Percentiles rank a stretch among this genome's conserved stretches.
Conservation (phyloP, 2,888 invertebrate species). For the Chloroclysta siterata region DNA sequence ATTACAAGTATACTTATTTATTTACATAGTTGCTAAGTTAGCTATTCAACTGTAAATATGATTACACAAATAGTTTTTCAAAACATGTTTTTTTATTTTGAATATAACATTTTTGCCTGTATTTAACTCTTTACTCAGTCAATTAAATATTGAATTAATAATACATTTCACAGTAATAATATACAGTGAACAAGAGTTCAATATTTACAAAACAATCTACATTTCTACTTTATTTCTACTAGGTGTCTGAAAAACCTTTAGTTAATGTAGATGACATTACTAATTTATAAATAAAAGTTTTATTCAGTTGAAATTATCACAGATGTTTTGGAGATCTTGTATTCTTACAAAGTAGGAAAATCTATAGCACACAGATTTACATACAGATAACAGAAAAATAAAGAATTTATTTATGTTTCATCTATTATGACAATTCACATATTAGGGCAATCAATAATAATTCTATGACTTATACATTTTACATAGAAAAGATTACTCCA, state of each 20-base stretch:
- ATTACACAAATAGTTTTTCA: slow-evolving; percentile 37
- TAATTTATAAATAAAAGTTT: slow-evolving; percentile 78
- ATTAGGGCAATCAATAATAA: slow-evolving; percentile 34
- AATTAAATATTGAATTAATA: slow-evolving; percentile 29
- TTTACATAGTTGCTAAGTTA: slow-evolving; percentile 25
- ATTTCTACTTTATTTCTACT: slow-evolving; percentile 32
- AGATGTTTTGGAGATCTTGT: slow-evolving; percentile 83
- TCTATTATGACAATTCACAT: slow-evolving; percentile 54
- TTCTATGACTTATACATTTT: slow-evolving; percentile 20
- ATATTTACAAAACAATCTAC: slow-evolving; percentile 39
- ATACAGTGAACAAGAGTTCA: slow-evolving; percentile 37
- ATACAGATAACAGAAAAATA: slow-evolving; percentile 50
- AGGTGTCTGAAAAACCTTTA: slow-evolving; percentile 35
- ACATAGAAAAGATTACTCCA: slow-evolving; percentile 4
- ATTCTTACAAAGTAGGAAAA: slow-evolving; percentile 78
- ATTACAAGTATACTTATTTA: slow-evolving; percentile 24
- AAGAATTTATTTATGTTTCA: slow-evolving; percentile 54
- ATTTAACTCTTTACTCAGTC: too few species aligned
- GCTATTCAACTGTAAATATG: slow-evolving; percentile 33
- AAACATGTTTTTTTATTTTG: slow-evolving; percentile 39
- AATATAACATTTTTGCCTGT: slow-evolving; percentile 35
- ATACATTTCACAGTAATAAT: slow-evolving; percentile 27
- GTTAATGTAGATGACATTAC: slow-evolving; percentile 52
- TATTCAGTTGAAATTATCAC: slow-evolving; percentile 82
- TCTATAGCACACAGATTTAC: slow-evolving; percentile 53